phyloP scores from a whole-genome alignment of 2,113 vertebrate species.

The Strix uralensis region DNA sequence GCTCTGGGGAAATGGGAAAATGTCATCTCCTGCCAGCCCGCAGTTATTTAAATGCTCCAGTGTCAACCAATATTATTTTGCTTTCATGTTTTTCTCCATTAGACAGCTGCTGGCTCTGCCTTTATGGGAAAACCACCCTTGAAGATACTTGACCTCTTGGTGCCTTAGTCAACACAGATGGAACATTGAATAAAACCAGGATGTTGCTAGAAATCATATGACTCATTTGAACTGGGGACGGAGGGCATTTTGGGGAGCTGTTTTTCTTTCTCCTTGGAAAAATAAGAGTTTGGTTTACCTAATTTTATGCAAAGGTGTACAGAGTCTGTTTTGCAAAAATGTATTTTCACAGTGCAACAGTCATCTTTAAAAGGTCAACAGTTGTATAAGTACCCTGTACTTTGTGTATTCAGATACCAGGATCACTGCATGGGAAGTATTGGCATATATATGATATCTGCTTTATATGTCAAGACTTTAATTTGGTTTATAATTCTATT shows the following conservation, averaged over 20 bases:
- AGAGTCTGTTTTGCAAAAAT: not conserved
- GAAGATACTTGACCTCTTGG: slow-evolving; percentile 63
- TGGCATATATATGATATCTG: not conserved
- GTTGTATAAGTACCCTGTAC: not conserved
- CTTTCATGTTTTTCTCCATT: slow-evolving; percentile 35
- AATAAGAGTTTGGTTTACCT: not conserved
- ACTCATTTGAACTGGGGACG: not conserved
- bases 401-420: not conserved
- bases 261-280: not conserved
- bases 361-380: not conserved
- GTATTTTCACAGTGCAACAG: not conserved
- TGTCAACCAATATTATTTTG: slow-evolving; percentile 35
- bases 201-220: slow-evolving; percentile 48
- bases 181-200: slow-evolving; percentile 43
- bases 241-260: not conserved
- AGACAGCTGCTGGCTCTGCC: slow-evolving; percentile 40
- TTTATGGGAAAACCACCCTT: slow-evolving; percentile 58
- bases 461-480: not conserved
- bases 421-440: not conserved
- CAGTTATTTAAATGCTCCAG: slow-evolving; percentile 33
- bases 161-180: slow-evolving; percentile 57
- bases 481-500: not conserved
- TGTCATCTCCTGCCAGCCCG: not conserved
- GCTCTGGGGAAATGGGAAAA: slow-evolving; percentile 6
- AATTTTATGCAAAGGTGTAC: not conserved